Percentiles rank a stretch among this genome's conserved stretches.
Evolutionary conservation across 1,140 invertebrate genomes (phyloP).

Genomic region (Saccostrea glomerata): DNA sequence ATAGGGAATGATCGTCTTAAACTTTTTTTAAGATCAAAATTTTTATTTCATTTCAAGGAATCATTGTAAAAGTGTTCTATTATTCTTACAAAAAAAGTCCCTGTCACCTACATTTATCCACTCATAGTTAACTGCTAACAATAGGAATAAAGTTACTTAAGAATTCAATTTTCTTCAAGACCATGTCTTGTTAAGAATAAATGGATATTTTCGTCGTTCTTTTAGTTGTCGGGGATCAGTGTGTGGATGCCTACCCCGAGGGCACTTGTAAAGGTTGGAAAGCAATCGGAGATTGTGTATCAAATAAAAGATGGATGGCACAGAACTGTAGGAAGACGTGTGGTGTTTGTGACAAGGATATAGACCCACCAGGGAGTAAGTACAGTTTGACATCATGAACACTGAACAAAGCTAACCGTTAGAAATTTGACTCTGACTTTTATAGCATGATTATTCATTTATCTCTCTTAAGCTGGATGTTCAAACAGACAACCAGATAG

Average conservation of each 20-base stretch:
- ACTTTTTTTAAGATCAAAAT: too few species aligned
- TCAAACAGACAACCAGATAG: slow-evolving; percentile 22
- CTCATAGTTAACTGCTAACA: too few species aligned
- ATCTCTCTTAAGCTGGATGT: neutral
- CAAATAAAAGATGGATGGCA: slow-evolving; percentile 69
- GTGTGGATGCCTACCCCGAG: slow-evolving; percentile 58
- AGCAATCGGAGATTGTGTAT: slow-evolving; percentile 66
- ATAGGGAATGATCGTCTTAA: too few species aligned
- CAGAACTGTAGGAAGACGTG: slow-evolving; percentile 69
- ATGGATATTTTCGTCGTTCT: neutral
- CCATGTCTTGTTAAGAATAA: neutral
- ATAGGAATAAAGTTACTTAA: too few species aligned
- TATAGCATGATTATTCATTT: neutral
- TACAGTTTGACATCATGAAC: neutral
- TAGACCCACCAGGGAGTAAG: neutral
- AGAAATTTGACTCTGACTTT: neutral
- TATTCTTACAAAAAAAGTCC: too few species aligned
- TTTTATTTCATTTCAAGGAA: too few species aligned
- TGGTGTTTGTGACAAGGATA: slow-evolving; percentile 58
- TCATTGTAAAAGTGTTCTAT: too few species aligned
- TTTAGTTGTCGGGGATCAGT: slow-evolving; percentile 45
- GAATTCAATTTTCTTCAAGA: too few species aligned
- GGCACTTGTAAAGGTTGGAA: slow-evolving; percentile 70
- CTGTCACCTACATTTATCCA: too few species aligned
- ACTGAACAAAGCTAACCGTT: neutral